Evolutionary conservation across 2,113 vertebrate genomes (phyloP).

Genomic region (Brachyhypopomus occidentalis): DNA sequence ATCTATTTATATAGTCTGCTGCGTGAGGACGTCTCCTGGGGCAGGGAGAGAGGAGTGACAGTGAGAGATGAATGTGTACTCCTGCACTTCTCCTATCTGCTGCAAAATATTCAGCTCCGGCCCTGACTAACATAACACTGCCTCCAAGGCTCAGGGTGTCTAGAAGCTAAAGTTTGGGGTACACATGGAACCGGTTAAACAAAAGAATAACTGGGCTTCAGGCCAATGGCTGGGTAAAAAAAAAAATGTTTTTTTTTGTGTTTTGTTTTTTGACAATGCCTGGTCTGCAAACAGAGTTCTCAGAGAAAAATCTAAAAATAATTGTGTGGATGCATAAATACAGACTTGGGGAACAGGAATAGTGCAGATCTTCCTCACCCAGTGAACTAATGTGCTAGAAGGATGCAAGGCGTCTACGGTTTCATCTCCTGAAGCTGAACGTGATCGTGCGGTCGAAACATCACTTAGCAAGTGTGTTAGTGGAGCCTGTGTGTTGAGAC

Average conservation of each 20-base stretch:
- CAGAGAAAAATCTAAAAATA: not conserved
- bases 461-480: not conserved
- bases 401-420: not conserved
- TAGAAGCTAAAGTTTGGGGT: not conserved
- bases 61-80: not conserved
- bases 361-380: not conserved
- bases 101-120: not conserved
- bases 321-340: not conserved
- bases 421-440: not conserved
- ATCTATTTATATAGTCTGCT: not conserved
- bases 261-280: no score
- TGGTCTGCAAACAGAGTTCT: not conserved
- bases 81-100: not conserved
- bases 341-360: not conserved
- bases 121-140: not conserved
- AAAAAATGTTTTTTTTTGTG: no score
- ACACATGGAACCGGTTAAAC: not conserved
- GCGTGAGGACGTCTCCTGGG: not conserved
- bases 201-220: not conserved
- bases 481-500: not conserved
- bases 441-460: not conserved
- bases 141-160: not conserved
- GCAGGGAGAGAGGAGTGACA: not conserved
- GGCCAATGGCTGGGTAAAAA: not conserved
- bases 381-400: not conserved